Base-by-base conservation (phyloP, 1,140 invertebrate genomes). In the Acromyrmex charruanus region DNA sequence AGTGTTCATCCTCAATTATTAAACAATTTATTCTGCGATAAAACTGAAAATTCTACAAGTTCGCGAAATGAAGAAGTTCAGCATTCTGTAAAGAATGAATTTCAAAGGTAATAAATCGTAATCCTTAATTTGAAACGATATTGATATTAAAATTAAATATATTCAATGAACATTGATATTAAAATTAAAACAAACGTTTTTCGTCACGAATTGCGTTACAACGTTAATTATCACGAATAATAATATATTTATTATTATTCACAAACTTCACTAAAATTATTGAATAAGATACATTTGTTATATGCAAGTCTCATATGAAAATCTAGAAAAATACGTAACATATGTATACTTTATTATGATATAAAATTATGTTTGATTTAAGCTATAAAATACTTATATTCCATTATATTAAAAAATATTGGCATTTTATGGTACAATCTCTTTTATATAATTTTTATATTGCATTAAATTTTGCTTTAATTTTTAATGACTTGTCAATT, bases 231-330 rank as follows among this genome's bases (percentile, higher is more conserved):
- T 44, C 25, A 75, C 9, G n/a, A 35, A 63, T 39, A 18, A 14
- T 72, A 28, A 59, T 51, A 63, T 80, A 39, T 66, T 66, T 3
- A 66, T 39, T 0, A 31, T 55, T 0, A 31, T 55, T 55, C 4
- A 55, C 53, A 55, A 51, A 12, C 39, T 44, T 44, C 5, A 44
- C 21, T 44, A 51, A 51, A 51, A 51, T 51, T 51, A 51, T 51
- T 5, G n/a, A 21, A 21, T 39, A 61, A 79, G 14, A 35, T 81
- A 35, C 39, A 82, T 89, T 87, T 80, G 61, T 77, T 91, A 66
- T 63, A 91, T 88, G 77, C 87, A 92, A 90, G 86, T 92, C 71
- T 63, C 80, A 84, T 86, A 84, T 86, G 69, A 92, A 92, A 92
- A 63, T 82, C 28, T 87, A 90, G 88, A 58, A 77, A 65, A 31